Percentiles rank a stretch among this genome's conserved stretches.
Conservation (phyloP, 2,888 invertebrate species). For the Agonum fuliginosum region DNA sequence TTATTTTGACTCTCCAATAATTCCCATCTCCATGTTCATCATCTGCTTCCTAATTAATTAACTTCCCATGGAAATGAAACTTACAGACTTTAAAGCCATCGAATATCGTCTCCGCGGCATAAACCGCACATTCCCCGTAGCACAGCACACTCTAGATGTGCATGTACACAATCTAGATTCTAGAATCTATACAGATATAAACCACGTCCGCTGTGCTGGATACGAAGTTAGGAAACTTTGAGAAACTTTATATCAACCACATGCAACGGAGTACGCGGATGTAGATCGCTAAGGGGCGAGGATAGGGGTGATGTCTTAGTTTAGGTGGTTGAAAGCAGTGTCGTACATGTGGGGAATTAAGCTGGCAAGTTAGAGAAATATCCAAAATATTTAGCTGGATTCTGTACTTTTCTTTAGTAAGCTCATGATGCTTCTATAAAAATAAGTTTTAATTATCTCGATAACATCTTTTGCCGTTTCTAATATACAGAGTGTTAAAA, state of each 20-base stretch:
- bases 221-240: constrained; percentile 46
- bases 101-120: constrained; percentile 37
- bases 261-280: constrained; percentile 20
- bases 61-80: constrained; percentile 53
- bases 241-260: constrained; percentile 52
- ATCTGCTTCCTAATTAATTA: constrained; percentile 34
- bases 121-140: constrained; percentile 53
- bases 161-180: constrained; percentile 74
- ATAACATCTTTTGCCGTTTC: too few species aligned
- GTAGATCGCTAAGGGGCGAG: not conserved
- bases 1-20: constrained; percentile 2
- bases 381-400: too few species aligned
- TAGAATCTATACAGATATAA: constrained; percentile 75
- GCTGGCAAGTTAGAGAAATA: too few species aligned
- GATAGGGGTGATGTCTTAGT: not conserved
- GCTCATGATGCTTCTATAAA: too few species aligned
- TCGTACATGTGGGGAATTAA: too few species aligned
- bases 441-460: too few species aligned
- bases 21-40: not conserved
- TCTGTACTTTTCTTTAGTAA: too few species aligned
- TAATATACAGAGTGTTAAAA: too few species aligned
- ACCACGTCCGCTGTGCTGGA: constrained; percentile 40
- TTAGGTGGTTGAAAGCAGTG: not conserved
- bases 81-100: constrained; percentile 33
- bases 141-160: not conserved